Evolutionary conservation across 2,888 invertebrate genomes (phyloP).

Genomic region (Cerastis leucographa): DNA sequence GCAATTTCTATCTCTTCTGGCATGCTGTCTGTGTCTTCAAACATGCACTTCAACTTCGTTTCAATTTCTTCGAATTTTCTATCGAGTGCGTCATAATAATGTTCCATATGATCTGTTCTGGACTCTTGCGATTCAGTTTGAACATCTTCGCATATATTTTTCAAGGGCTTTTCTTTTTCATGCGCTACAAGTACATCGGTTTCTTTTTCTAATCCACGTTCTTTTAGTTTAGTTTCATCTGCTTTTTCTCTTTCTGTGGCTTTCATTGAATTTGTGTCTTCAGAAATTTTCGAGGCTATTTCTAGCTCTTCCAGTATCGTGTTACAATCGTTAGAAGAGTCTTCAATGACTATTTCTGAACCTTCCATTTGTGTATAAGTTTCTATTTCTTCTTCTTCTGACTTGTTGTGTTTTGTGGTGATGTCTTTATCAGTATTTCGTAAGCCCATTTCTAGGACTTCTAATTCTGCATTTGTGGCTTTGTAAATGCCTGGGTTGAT

Average conservation of each 20-base stretch:
- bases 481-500: neutral
- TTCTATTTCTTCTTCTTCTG: neutral
- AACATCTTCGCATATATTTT: neutral
- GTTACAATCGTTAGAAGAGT: neutral
- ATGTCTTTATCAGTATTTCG: neutral
- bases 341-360: neutral
- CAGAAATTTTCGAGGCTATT: neutral
- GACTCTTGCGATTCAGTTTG: neutral
- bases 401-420: neutral
- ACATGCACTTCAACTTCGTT: constrained; percentile 22
- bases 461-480: neutral
- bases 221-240: neutral
- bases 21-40: constrained; percentile 5
- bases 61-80: constrained; percentile 42
- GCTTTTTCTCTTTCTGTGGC: neutral
- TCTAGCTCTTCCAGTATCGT: neutral
- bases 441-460: neutral
- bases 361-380: neutral
- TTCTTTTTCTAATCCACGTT: neutral
- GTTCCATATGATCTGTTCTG: neutral
- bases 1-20: constrained; percentile 1
- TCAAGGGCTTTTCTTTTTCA: neutral
- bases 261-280: neutral
- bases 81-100: constrained; percentile 11
- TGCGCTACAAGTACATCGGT: neutral